Percentiles rank a stretch among this genome's conserved stretches.
Conservation (phyloP, 2,113 vertebrate genomes). For the Apteryx owenii region DNA sequence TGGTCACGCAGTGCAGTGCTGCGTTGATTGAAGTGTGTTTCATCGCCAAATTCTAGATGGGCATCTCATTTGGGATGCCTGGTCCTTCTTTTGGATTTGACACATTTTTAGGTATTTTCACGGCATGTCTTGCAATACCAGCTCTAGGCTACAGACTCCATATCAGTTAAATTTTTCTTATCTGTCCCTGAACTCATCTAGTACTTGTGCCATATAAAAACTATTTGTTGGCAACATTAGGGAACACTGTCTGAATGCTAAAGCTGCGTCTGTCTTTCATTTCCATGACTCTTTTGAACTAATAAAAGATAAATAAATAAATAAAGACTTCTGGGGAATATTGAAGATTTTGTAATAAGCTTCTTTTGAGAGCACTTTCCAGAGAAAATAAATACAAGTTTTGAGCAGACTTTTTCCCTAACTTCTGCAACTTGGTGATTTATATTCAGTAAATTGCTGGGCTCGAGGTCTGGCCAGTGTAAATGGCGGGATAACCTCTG, state of each 20-base stretch:
- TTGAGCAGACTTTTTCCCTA: accelerated
- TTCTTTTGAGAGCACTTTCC: background rate
- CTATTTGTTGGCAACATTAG: background rate
- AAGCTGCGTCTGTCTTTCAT: background rate
- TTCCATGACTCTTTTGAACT: background rate
- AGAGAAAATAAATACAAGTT: background rate
- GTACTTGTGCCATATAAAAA: background rate
- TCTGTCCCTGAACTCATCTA: background rate
- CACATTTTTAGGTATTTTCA: background rate
- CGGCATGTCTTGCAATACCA: background rate
- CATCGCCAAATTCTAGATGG: background rate
- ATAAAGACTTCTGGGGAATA: background rate
- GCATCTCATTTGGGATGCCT: background rate
- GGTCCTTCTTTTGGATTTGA: background rate
- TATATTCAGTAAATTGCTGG: background rate
- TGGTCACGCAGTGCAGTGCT: background rate
- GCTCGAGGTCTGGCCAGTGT: background rate
- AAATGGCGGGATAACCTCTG: background rate
- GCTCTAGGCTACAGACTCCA: background rate
- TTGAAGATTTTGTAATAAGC: background rate
- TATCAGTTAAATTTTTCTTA: background rate
- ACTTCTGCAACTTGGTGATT: background rate
- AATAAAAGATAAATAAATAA: background rate
- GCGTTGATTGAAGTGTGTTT: background rate
- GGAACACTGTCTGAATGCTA: background rate